Conservation (phyloP, 2,113 vertebrate genomes). For the Colossoma macropomum region DNA sequence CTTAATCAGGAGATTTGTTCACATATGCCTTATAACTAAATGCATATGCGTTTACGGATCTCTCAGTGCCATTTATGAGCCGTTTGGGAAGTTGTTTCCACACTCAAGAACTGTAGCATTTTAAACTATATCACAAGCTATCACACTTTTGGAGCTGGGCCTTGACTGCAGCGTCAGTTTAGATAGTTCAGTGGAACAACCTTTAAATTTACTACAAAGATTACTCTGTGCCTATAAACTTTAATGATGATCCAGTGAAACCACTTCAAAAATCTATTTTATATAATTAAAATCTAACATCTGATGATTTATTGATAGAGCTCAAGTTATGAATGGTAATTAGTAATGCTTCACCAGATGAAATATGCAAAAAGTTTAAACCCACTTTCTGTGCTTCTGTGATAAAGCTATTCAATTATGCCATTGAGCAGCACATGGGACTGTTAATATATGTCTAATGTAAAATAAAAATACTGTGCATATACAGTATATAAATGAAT, state of each 20-base stretch:
- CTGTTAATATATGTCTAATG: no score
- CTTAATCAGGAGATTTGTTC: not conserved
- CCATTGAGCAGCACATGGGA: not conserved
- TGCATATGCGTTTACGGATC: not conserved
- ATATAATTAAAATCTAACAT: not conserved
- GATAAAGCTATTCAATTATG: not conserved
- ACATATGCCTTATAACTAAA: conserved; percentile 1
- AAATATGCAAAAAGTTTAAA: not conserved
- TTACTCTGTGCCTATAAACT: not conserved
- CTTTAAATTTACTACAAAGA: not conserved
- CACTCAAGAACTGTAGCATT: not conserved
- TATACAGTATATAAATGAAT: no score
- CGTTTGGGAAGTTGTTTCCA: not conserved
- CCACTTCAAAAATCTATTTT: not conserved
- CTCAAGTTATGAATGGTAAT: not conserved
- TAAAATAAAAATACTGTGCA: no score
- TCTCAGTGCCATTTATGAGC: not conserved
- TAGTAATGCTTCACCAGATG: not conserved
- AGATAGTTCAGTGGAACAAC: not conserved
- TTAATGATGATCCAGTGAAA: not conserved
- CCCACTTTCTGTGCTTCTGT: not conserved
- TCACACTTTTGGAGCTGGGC: not conserved
- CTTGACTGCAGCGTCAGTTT: not conserved
- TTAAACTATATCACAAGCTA: not conserved
- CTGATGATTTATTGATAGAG: not conserved